Percentiles rank a stretch among this genome's conserved stretches.
Evolutionary conservation across 1,140 invertebrate genomes (phyloP).

Genomic region (Drosophila ironensis): DNA sequence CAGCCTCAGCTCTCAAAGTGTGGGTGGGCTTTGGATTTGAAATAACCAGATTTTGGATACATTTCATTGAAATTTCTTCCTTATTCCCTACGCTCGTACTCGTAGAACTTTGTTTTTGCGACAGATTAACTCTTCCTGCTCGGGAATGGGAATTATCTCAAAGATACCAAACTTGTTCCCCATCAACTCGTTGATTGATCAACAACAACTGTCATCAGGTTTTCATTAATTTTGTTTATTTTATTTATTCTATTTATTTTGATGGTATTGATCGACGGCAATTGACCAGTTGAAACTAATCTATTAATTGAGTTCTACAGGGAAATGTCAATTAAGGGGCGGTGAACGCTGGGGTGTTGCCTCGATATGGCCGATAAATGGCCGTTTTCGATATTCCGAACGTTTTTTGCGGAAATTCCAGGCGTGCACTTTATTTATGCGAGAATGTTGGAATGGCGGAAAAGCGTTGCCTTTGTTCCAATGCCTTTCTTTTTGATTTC

Average conservation of each 20-base stretch:
- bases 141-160: not conserved
- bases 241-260: not conserved
- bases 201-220: slow-evolving; percentile 1
- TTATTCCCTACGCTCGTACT: no score
- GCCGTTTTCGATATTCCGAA: not conserved
- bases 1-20: no score
- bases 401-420: slow-evolving; percentile 32
- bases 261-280: slow-evolving; percentile 9
- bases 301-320: slow-evolving; percentile 26
- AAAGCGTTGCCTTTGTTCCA: slow-evolving; percentile 20
- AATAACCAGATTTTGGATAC: no score
- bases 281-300: slow-evolving; percentile 20
- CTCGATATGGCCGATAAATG: slow-evolving; percentile 4
- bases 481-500: slow-evolving; percentile 1
- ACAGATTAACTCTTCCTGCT: not conserved
- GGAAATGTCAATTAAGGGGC: slow-evolving; percentile 31
- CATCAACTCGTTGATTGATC: slow-evolving; percentile 1
- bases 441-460: slow-evolving; percentile 40
- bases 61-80: no score
- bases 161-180: not conserved
- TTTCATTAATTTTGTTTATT: not conserved
- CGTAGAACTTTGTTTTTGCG: no score
- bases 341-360: slow-evolving; percentile 10
- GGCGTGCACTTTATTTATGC: slow-evolving; percentile 33
- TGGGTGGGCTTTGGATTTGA: no score